Evolutionary conservation across 2,888 invertebrate species (phyloP), one percentile per base, ranked within the genome.

Genomic region (Calliopum simillimum): DNA sequence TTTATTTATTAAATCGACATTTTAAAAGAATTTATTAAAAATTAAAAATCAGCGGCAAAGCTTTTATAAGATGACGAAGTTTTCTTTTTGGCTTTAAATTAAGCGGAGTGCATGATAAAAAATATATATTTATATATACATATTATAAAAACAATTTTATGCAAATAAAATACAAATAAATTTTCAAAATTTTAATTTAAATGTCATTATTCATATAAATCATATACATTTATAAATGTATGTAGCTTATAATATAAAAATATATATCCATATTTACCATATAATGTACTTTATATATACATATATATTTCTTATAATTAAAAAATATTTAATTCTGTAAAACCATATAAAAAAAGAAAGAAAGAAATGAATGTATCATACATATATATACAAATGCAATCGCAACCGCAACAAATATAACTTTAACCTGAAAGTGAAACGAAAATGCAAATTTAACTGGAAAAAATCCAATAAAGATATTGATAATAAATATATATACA

Each of bases 201-300:
- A 33, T 33, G 33, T 33, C 33, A 33, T 33, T 33, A 33, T 33
- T 33, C 33, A 33, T 33, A 33, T n/a, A n/a, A n/a, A 33, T 8
- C 8, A 33, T 33, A 33, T 8, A 33, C 8, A 25, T 33, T 8
- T 70, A 72, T 63, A 71, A 68, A 69, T 51, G 69, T 64, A 59
- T 71, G 72, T 74, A 73, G 43, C 53, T 16, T 19, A 53, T 12
- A 72, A 71, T 61, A 71, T 58, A 74, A 47, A 68, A 33, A 71
- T 53, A 56, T 53, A 70, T 65, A 65, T 65, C 51, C 19, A 61
- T 23, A 63, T 63, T 67, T 53, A 71, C 13, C 23, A 56, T 56
- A 56, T 56, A 16, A 59, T 59, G 43, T 41, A 43, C 46, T 61
- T 46, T 46, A 46, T 46, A 43, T 13, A 46, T 46, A 8, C 33